Evolutionary conservation across 53 echinoderm and acorn worm species (phyloP).

Genomic region (Stichopus horrens): DNA sequence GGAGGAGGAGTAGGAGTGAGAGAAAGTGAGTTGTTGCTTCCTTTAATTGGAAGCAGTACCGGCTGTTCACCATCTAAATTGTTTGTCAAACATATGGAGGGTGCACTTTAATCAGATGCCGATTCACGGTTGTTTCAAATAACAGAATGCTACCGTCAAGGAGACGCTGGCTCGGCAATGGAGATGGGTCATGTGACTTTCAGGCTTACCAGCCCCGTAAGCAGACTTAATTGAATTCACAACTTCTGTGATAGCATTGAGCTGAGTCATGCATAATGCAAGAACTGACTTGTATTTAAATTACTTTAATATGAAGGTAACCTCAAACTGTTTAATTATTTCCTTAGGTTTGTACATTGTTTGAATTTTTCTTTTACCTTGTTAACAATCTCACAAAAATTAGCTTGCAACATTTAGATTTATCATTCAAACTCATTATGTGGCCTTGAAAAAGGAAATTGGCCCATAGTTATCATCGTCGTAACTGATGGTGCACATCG

Average conservation of each 20-base stretch:
- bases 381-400: too few species aligned
- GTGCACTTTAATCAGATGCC: background rate
- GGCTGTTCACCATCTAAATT: constrained; percentile 6
- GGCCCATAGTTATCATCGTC: too few species aligned
- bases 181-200: background rate
- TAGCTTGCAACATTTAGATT: too few species aligned
- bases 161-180: background rate
- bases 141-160: background rate
- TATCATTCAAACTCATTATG: too few species aligned
- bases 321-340: too few species aligned
- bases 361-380: too few species aligned
- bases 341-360: too few species aligned
- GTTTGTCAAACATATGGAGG: background rate
- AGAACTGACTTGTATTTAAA: background rate
- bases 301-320: too few species aligned
- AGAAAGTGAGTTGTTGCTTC: background rate
- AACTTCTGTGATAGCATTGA: background rate
- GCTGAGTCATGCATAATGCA: background rate
- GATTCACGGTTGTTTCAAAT: background rate
- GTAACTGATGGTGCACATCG: too few species aligned
- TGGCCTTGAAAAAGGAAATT: too few species aligned
- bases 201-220: background rate
- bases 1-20: background rate
- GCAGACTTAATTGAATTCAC: background rate
- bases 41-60: constrained; percentile 19